phyloP scores from a whole-genome alignment of 35 echinoderm and acorn worm species.

The Lytechinus variegatus region DNA sequence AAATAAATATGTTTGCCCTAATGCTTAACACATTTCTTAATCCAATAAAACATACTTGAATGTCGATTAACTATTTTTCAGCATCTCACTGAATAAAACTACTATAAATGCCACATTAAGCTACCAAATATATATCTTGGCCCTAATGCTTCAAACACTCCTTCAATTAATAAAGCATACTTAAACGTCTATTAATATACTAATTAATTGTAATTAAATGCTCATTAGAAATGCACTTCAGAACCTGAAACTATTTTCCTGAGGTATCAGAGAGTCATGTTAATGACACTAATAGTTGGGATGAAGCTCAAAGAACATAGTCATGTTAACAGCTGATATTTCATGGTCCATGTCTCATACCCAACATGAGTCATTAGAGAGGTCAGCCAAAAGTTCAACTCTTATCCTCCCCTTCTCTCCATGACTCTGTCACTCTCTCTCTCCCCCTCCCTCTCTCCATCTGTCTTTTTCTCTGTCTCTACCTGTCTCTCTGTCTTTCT shows the following conservation, averaged over 20 bases:
- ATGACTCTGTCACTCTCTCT: not conserved
- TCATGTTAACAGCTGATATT: not conserved
- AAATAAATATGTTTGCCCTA: too few species aligned
- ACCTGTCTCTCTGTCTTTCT: too few species aligned
- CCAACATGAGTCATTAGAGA: slow-evolving; percentile 12
- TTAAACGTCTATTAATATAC: too few species aligned
- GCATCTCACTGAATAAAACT: too few species aligned
- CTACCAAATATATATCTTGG: not conserved
- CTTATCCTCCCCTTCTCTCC: not conserved
- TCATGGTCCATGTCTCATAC: not conserved
- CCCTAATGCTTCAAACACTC: not conserved
- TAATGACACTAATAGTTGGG: not conserved
- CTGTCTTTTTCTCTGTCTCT: not conserved
- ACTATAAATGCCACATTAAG: not conserved
- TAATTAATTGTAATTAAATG: not conserved
- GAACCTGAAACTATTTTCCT: not conserved
- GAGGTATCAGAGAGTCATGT: not conserved
- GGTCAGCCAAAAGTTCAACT: not conserved
- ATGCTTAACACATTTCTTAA: too few species aligned
- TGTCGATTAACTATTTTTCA: too few species aligned
- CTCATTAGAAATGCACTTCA: not conserved
- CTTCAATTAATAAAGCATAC: too few species aligned
- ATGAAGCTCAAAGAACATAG: not conserved
- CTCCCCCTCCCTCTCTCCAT: not conserved
- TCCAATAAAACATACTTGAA: too few species aligned